Conservation (phyloP, 1,140 invertebrate species). For the Cepaea nemoralis region DNA sequence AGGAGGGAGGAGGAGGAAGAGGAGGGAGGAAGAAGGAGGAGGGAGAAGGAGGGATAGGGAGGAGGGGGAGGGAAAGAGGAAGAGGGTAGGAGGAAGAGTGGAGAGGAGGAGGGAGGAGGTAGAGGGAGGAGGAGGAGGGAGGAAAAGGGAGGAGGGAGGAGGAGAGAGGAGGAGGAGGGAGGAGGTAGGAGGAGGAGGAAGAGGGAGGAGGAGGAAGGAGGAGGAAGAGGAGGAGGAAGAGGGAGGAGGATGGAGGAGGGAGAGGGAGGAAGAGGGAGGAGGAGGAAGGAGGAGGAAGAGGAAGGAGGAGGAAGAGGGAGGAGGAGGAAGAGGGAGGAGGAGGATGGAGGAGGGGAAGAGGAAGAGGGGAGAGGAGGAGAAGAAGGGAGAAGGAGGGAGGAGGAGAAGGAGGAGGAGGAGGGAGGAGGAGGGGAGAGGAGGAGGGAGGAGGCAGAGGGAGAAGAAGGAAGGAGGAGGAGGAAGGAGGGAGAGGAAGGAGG, state of each 20-base stretch:
- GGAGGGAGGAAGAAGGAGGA: constrained; percentile 8
- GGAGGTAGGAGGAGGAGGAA: too few relatives aligned
- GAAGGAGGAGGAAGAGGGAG: constrained; percentile 20
- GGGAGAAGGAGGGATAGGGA: too few relatives aligned
- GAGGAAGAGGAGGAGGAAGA: not conserved
- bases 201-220: not conserved
- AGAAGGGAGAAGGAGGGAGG: not conserved
- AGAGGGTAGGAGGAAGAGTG: too few relatives aligned
- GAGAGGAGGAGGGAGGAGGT: not conserved
- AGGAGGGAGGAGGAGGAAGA: not conserved
- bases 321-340: too few relatives aligned
- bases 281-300: constrained; percentile 13
- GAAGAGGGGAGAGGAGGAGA: not conserved
- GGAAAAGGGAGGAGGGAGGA: not conserved
- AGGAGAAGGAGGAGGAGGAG: not conserved
- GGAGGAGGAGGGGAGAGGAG: constrained; percentile 13
- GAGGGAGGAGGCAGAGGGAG: too few relatives aligned
- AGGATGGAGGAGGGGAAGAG: too few relatives aligned
- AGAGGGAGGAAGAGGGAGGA: not conserved
- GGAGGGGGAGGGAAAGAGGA: too few relatives aligned
- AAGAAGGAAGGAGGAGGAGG: too few relatives aligned
- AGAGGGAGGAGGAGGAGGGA: too few relatives aligned
- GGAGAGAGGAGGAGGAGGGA: constrained; percentile 6
- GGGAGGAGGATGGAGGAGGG: too few relatives aligned
- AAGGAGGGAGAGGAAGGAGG: too few relatives aligned